Percentiles rank a stretch among this genome's conserved stretches.
phyloP scores from a whole-genome alignment of 2,113 vertebrate species.

The Neopipo cinnamomea region DNA sequence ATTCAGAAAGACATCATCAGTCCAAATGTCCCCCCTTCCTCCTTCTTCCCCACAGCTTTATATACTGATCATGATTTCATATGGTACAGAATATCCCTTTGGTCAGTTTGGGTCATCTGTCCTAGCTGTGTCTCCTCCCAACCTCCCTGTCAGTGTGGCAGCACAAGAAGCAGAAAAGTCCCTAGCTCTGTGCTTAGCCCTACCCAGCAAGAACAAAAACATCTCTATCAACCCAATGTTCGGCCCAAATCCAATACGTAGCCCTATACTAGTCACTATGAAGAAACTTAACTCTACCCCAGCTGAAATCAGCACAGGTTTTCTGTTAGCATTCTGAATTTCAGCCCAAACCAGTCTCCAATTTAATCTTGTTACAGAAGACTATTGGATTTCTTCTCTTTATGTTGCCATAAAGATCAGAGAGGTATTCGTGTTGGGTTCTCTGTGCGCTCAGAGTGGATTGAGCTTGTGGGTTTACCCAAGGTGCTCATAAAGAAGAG shows the following conservation, averaged over 20 bases:
- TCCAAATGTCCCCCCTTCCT: neutral
- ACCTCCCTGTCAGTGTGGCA: neutral
- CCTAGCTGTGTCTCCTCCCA: neutral
- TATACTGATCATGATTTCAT: neutral
- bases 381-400: neutral
- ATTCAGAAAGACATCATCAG: neutral
- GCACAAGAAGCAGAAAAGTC: neutral
- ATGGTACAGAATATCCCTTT: neutral
- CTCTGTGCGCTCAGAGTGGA: neutral
- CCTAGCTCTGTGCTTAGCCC: neutral
- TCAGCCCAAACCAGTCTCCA: neutral
- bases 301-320: neutral
- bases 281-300: neutral
- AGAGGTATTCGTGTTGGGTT: neutral
- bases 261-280: neutral
- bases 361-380: neutral
- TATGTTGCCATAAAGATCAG: neutral
- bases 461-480: neutral
- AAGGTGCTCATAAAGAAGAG: neutral
- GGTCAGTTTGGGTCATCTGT: neutral
- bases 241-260: neutral
- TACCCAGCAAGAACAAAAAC: neutral
- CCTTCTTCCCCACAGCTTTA: neutral
- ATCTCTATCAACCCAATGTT: neutral
- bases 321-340: neutral